These are phyloP conservation scores for Turnix velox DNA, from an alignment of 2,113 vertebrate genomes.

Conservation along the genomic window DNA sequence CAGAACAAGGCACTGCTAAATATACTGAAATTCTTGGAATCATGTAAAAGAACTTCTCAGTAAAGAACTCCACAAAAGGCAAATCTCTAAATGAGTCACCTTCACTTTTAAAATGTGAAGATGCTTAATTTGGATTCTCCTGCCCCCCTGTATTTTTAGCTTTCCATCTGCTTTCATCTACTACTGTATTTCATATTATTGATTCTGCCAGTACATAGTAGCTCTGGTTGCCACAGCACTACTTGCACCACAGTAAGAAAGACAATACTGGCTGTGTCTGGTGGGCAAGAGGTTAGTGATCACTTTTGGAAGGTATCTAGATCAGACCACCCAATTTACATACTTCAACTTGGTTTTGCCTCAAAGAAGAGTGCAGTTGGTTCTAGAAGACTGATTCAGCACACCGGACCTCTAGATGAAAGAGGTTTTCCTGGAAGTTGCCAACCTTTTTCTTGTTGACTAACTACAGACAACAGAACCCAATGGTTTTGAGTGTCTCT, in stretches of 20 bases:
- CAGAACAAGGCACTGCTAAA: neutral
- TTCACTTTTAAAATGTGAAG: constrained; percentile 8
- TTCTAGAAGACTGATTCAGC: neutral
- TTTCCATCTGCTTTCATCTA: neutral
- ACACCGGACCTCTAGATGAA: neutral
- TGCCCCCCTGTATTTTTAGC: neutral
- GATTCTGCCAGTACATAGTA: neutral
- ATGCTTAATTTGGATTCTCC: neutral
- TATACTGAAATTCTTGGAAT: neutral
- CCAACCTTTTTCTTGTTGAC: neutral
- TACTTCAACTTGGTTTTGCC: neutral
- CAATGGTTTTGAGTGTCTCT: neutral
- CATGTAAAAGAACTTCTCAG: neutral
- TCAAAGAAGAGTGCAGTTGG: neutral
- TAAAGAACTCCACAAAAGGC: neutral
- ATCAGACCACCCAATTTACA: neutral
- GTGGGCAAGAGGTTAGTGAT: neutral
- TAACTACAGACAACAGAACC: neutral
- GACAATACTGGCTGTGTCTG: neutral
- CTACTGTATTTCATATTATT: neutral
- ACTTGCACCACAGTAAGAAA: neutral
- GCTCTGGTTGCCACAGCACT: neutral
- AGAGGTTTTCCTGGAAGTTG: neutral
- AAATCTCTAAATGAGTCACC: neutral
- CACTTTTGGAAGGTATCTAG: neutral